Conservation (phyloP, 2,113 vertebrate genomes). For the Ramphastos sulfuratus region DNA sequence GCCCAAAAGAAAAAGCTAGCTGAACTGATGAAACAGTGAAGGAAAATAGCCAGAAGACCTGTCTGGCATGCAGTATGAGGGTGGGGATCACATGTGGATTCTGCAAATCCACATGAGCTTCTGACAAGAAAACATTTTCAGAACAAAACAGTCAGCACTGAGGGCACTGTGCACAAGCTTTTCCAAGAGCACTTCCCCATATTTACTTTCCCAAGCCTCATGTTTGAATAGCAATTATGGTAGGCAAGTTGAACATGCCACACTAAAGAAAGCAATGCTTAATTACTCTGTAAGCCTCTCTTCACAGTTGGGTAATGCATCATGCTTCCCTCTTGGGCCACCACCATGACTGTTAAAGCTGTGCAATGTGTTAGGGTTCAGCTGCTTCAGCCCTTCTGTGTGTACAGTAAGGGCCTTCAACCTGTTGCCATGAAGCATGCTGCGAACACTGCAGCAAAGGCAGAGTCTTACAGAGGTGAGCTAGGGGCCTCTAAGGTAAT, state of each 20-base stretch:
- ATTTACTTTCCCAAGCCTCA: neutral
- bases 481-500: too few species aligned
- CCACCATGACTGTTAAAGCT: neutral
- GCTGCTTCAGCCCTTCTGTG: neutral
- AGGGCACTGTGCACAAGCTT: neutral
- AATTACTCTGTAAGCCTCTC: neutral
- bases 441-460: too few species aligned
- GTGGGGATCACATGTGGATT: neutral
- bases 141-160: neutral
- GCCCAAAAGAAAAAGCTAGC: constrained; percentile 40
- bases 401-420: too few species aligned
- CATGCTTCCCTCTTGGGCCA: neutral
- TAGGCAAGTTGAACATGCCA: neutral
- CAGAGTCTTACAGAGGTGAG: too few species aligned
- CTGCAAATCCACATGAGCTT: neutral
- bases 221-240: constrained; percentile 7
- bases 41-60: constrained; percentile 10
- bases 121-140: neutral
- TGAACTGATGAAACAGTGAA: constrained; percentile 19
- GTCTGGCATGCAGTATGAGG: neutral
- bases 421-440: too few species aligned
- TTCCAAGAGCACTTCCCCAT: neutral
- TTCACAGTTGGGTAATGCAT: neutral
- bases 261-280: neutral
- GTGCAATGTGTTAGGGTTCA: neutral